These are phyloP conservation scores for Aotus griseimembra DNA, from an alignment of 2,797 vertebrate genomes.

Conservation along the genomic window DNA sequence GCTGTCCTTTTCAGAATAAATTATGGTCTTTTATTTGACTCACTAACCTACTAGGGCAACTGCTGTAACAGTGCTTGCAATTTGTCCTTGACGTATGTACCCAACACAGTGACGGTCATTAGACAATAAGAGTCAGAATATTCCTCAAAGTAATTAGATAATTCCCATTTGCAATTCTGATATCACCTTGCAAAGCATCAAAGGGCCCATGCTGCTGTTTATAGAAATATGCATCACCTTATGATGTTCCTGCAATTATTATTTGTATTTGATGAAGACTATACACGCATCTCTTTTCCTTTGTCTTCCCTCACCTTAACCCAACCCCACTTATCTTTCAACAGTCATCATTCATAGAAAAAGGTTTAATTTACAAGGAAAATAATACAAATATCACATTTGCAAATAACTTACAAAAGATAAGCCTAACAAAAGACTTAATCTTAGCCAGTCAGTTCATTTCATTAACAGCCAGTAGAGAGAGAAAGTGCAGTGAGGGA, in stretches of 20 bases:
- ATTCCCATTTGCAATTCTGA: conserved; percentile 5
- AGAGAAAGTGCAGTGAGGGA: background rate
- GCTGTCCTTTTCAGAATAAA: conserved; percentile 57
- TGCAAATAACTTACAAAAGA: conserved; percentile 12
- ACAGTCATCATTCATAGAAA: background rate
- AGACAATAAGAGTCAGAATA: background rate
- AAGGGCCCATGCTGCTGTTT: background rate
- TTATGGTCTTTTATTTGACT: conserved; percentile 43
- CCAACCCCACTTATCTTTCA: background rate
- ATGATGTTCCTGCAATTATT: background rate
- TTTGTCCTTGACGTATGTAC: conserved; percentile 31
- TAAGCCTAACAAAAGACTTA: background rate
- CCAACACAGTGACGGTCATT: background rate
- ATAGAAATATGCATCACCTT: background rate
- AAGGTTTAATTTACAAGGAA: background rate
- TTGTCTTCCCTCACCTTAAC: background rate
- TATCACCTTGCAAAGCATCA: conserved; percentile 10
- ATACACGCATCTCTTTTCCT: background rate
- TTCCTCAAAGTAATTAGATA: conserved; percentile 43
- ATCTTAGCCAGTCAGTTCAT: background rate
- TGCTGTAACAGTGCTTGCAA: conserved; percentile 18
- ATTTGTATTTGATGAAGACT: background rate
- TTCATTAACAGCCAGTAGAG: background rate
- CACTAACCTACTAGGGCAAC: background rate
- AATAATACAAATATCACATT: background rate